Conservation (phyloP, 1,140 invertebrate genomes). For the Potamilus streckersoni region DNA sequence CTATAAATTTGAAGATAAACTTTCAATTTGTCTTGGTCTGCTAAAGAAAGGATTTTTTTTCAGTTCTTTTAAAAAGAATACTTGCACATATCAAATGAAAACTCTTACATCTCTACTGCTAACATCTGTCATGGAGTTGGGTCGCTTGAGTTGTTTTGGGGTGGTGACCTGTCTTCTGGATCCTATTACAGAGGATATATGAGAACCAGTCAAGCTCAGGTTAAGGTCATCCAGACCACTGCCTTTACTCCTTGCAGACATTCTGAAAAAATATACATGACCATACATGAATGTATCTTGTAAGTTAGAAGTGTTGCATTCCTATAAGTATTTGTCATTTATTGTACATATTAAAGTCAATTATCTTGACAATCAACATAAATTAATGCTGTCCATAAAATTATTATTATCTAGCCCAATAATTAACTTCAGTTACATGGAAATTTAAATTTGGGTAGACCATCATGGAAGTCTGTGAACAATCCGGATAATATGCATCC, state of each 20-base stretch:
- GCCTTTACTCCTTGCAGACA: slow-evolving; percentile 41
- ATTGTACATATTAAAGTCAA: too few relatives aligned
- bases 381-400: too few relatives aligned
- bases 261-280: slow-evolving; percentile 18
- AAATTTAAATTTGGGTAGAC: too few relatives aligned
- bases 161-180: slow-evolving; percentile 34
- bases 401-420: too few relatives aligned
- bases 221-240: slow-evolving; percentile 50
- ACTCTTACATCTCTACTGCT: slow-evolving; percentile 12
- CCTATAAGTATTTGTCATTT: too few relatives aligned
- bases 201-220: slow-evolving; percentile 62
- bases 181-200: slow-evolving; percentile 47
- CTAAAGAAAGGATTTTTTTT: background rate
- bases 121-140: slow-evolving; percentile 45
- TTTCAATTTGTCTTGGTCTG: background rate
- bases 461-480: too few relatives aligned
- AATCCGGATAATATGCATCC: too few relatives aligned
- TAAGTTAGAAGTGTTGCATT: too few relatives aligned
- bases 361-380: too few relatives aligned
- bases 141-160: slow-evolving; percentile 26
- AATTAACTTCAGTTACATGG: too few relatives aligned
- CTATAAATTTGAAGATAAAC: too few relatives aligned
- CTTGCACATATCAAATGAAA: background rate
- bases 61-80: background rate
- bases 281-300: too few relatives aligned